Base-by-base conservation (phyloP, 2,888 invertebrate species). In the Sinotaia quadrata region DNA sequence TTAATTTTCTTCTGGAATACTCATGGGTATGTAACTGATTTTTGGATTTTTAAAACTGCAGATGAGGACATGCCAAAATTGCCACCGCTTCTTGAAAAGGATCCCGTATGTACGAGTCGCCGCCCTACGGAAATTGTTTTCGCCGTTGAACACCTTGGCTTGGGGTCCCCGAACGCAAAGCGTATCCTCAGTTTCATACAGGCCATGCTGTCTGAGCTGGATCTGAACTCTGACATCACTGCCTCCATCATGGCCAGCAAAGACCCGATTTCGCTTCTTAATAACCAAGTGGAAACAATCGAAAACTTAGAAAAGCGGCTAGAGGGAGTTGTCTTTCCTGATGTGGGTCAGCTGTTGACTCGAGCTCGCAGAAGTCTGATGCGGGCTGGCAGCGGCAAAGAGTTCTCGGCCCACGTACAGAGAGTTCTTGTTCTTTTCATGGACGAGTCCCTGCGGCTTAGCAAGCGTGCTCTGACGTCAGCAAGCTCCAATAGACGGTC, bases 401-500 rank as follows among this genome's bases (percentile, higher is more conserved):
- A 41, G n/a, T 12, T 41, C 15, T 1, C 15, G 12, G n/a, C 10
- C 18, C n/a, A 34, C 10, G 44, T 67, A 2, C 72, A 72, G 67
- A 69, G 63, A 33, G 67, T 69, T 33, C 61, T 62, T 4, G 63
- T 72, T 33, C 37, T 72, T 24, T 72, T 72, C 56, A 41, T 69
- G 18, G 72, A 69, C 54, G 60, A 60, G 3, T 49, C 27, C 41
- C 63, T 72, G n/a, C 51, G 21, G 18, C 33, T 72, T 24, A 59
- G 34, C 12, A 47, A 52, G 41, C 33, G 51, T 21, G 60, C 59
- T 3, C 51, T 69, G 36, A 31, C 44, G 2, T 69, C 67, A 12
- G 69, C 72, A 21, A 61, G 59, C 15, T 12, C 36, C 36, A 63
- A 63, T 56, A 67, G 59, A 34, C 52, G 47, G 12, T 15, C 31